These are phyloP conservation scores for Cinara cedri DNA, from an alignment of 2,888 invertebrate genomes.

Conservation along the genomic window DNA sequence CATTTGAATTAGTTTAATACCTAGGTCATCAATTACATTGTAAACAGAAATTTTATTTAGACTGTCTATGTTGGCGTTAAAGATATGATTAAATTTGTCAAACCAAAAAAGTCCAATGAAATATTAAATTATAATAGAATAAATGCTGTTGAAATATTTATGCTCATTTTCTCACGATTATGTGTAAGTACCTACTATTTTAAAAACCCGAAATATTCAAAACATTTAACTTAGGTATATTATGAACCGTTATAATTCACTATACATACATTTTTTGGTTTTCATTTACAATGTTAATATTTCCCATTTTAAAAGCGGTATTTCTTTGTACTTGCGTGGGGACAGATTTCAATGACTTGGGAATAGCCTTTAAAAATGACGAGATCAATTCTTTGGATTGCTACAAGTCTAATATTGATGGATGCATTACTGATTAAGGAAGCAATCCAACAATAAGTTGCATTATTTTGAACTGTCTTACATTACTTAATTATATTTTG, in stretches of 20 bases:
- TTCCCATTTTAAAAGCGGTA: slow-evolving; percentile 23
- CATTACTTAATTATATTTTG: slow-evolving; percentile 5
- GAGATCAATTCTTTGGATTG: slow-evolving; percentile 61
- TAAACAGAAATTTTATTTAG: too few relatives aligned
- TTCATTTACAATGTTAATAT: slow-evolving; percentile 8
- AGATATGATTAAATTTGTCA: too few relatives aligned
- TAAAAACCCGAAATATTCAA: too few relatives aligned
- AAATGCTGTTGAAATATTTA: slow-evolving; percentile 16
- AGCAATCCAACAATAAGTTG: slow-evolving; percentile 30
- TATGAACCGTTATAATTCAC: too few relatives aligned
- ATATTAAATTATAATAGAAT: background rate
- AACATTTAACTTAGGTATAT: too few relatives aligned
- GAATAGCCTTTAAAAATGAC: slow-evolving; percentile 64
- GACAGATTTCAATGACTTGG: slow-evolving; percentile 62
- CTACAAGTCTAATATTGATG: background rate
- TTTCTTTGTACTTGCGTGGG: slow-evolving; percentile 64
- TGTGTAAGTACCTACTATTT: slow-evolving; percentile 29
- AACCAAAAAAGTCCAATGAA: too few relatives aligned
- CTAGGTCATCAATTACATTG: too few relatives aligned
- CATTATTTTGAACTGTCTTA: slow-evolving; percentile 14
- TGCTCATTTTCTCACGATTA: slow-evolving; percentile 20
- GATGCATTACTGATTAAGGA: slow-evolving; percentile 19
- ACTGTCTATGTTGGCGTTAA: too few relatives aligned
- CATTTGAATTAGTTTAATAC: too few relatives aligned
- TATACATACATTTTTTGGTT: background rate